These are phyloP conservation scores for Micromussa lordhowensis DNA, from an alignment of 92 coral and sea anemone genomes.

Conservation along the genomic window DNA sequence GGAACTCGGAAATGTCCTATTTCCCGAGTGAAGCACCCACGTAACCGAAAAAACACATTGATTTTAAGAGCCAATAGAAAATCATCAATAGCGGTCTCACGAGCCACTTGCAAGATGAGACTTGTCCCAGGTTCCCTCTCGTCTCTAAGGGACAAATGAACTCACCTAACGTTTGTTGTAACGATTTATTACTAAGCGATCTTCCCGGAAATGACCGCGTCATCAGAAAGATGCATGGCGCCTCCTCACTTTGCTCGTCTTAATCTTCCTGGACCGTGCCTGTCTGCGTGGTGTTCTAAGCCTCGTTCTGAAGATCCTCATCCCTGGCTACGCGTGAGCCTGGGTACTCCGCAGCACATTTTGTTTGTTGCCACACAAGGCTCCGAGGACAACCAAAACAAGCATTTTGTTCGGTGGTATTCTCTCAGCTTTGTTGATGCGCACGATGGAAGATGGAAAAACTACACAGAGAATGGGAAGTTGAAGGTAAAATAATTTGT, in stretches of 20 bases:
- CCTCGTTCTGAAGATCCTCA: not conserved
- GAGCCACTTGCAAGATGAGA: no score
- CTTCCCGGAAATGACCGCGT: conserved; percentile 8
- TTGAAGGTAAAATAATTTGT: not conserved
- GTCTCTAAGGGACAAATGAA: not conserved
- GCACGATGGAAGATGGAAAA: not conserved
- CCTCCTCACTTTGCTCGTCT: conserved; percentile 34
- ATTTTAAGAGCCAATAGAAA: no score
- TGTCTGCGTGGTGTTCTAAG: conserved; percentile 35
- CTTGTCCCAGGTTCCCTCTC: no score
- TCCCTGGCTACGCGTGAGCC: conserved; percentile 16
- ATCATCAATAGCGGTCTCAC: no score
- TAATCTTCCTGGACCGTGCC: not conserved
- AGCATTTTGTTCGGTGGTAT: not conserved
- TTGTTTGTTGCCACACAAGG: conserved; percentile 43
- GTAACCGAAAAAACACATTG: no score
- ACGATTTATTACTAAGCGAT: not conserved
- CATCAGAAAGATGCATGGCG: conserved; percentile 26
- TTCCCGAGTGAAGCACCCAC: no score
- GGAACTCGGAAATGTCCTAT: no score
- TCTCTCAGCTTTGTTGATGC: not conserved
- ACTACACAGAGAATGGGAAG: conserved; percentile 22
- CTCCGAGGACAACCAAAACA: not conserved
- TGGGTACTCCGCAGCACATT: not conserved
- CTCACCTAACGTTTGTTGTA: not conserved